Percentiles rank a stretch among this genome's conserved stretches.
phyloP scores from a whole-genome alignment of 2,113 vertebrate genomes.

The Xyrauchen texanus region DNA sequence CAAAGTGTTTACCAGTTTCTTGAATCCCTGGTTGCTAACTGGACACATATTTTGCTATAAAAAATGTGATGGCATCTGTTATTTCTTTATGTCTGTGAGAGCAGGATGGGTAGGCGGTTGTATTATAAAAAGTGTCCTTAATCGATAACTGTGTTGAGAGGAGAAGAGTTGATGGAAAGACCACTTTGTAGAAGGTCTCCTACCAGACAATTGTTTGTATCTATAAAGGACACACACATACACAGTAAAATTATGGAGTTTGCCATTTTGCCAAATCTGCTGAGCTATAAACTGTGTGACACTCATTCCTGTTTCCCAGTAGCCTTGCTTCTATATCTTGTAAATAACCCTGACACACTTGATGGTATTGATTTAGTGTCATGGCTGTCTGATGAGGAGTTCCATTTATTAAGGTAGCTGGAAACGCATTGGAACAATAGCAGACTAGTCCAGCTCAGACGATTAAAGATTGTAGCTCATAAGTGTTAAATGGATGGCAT shows the following conservation, averaged over 20 bases:
- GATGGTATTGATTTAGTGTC: neutral
- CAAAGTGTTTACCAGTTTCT: no score
- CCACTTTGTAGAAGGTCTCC: no score
- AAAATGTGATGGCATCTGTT: no score
- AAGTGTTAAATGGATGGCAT: neutral
- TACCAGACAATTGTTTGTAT: neutral
- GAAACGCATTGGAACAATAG: conserved; percentile 16
- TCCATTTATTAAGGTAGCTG: neutral
- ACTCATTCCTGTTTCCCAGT: conserved; percentile 8
- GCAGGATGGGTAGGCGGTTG: no score
- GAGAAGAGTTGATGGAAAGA: no score
- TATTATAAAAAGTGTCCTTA: no score
- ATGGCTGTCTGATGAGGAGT: neutral
- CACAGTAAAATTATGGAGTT: neutral
- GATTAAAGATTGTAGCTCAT: neutral
- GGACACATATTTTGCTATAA: no score
- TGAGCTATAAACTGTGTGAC: neutral
- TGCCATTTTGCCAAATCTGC: neutral
- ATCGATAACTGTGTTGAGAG: no score
- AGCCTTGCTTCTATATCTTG: neutral
- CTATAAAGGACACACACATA: neutral
- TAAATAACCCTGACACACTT: conserved; percentile 3
- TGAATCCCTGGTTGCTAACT: no score
- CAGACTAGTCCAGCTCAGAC: neutral
- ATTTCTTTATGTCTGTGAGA: no score